Evolutionary conservation across 2,797 vertebrate genomes (phyloP), one percentile per base, ranked within the genome.

Genomic region (Enteromius fasciolatus): DNA sequence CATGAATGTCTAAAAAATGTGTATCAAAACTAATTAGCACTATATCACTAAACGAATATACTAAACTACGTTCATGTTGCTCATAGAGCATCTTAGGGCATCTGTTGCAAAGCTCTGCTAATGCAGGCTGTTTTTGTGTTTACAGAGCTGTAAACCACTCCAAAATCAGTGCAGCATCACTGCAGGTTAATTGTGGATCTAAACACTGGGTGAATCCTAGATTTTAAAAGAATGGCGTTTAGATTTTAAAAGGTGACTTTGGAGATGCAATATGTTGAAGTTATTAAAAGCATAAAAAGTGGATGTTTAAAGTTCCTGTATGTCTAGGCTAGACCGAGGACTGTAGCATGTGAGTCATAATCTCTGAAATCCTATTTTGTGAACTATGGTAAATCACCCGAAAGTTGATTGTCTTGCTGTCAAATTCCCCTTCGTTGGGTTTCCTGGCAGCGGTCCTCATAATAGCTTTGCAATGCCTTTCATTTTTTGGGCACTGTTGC

Each of bases 161-260:
- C 20, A 15, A 28, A 74, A 74, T 74, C 59, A 39, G 69, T 74
- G 80, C 44, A 74, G 57, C 69, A 73, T 28, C n/a, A 25, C 14
- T 41, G 69, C 44, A 74, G n/a, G 54, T 33, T 12, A 23, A 72
- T 31, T 70, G 18, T 48, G 41, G 8, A 63, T n/a, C n/a, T n/a
- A n/a, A n/a, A n/a, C 31, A 33, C 31, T 48, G 41, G 8, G 52
- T 41, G 15, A 57, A 41, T 59, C 23, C 25, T 52, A 33, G 10
- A 33, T 67, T 46, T n/a, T 1, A n/a, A 20, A 64, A 69, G 11
- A 25, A 59, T 25, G 4, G 23, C 18, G 3, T 52, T 54, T 31
- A 36, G 48, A 8, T 74, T 36, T 52, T n/a, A n/a, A 39, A 67
- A 23, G 1, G 20, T 7, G 10, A 23, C 41, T 67, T 7, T 41